These are phyloP conservation scores for Meriones unguiculatus DNA, from an alignment of 2,113 vertebrate genomes.

Conservation along the genomic window DNA sequence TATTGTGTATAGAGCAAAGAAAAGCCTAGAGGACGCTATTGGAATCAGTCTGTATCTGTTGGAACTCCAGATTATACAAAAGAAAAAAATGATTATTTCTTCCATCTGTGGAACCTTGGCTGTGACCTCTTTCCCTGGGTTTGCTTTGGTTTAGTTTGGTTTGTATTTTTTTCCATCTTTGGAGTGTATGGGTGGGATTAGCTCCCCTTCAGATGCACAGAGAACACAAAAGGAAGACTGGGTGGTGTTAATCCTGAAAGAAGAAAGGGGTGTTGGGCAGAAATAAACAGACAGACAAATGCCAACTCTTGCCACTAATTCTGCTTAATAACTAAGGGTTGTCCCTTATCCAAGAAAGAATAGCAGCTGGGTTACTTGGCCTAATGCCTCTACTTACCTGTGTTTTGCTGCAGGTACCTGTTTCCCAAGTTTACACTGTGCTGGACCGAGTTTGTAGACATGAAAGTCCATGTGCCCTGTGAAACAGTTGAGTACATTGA, in stretches of 20 bases:
- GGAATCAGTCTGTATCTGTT: background rate
- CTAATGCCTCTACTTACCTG: slow-evolving; percentile 37
- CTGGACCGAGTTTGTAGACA: slow-evolving; percentile 93
- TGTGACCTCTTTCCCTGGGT: background rate
- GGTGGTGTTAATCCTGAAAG: background rate
- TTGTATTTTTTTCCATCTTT: background rate
- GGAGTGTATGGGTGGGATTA: background rate
- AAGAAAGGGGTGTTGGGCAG: background rate
- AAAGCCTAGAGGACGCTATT: background rate
- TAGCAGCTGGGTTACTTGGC: background rate
- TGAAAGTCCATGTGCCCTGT: slow-evolving; percentile 91
- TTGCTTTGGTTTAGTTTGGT: background rate
- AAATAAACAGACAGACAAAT: background rate
- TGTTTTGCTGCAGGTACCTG: slow-evolving; percentile 87
- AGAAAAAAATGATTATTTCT: slow-evolving; percentile 3
- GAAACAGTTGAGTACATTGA: slow-evolving; percentile 91
- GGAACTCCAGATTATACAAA: background rate
- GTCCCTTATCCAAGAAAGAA: background rate
- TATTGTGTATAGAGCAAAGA: background rate
- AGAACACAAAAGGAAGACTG: background rate
- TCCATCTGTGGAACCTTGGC: background rate
- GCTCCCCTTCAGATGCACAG: background rate
- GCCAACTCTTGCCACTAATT: background rate
- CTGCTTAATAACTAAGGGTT: background rate
- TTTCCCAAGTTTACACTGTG: slow-evolving; percentile 93